phyloP scores from a whole-genome alignment of 2,888 invertebrate genomes.

The Ischnus inquisitorius region DNA sequence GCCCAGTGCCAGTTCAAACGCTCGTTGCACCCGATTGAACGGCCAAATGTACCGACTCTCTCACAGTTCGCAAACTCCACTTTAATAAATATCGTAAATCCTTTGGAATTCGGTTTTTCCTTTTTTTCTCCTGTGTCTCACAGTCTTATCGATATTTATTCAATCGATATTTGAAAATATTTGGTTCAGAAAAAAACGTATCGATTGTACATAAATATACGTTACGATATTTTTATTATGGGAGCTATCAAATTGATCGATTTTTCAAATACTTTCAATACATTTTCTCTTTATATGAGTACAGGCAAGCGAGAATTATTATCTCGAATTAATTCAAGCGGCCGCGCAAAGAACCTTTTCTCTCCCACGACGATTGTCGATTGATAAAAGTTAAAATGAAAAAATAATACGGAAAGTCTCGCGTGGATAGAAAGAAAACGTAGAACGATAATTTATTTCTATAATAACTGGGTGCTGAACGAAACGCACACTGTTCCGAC shows the following conservation, averaged over 20 bases:
- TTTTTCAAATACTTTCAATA: background rate
- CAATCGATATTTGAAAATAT: no score
- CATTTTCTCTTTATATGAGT: background rate
- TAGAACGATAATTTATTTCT: constrained; percentile 62
- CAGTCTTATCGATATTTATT: no score
- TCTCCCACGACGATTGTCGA: constrained; percentile 34
- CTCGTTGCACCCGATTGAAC: constrained; percentile 54
- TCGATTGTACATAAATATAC: no score
- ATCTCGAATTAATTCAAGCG: background rate
- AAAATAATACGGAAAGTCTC: constrained; percentile 37
- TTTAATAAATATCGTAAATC: constrained; percentile 47
- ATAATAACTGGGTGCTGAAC: constrained; percentile 65
- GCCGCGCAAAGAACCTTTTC: constrained; percentile 33
- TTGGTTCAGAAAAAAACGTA: no score
- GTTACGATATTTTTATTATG: background rate
- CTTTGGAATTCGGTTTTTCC: no score
- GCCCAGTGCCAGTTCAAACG: constrained; percentile 57
- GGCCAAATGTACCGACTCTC: constrained; percentile 52
- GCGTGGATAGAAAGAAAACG: constrained; percentile 43
- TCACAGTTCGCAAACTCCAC: constrained; percentile 41
- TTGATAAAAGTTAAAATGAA: constrained; percentile 21
- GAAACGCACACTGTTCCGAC: constrained; percentile 43
- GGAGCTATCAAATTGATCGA: background rate
- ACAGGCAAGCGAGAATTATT: background rate
- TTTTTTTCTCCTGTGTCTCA: no score